Base-by-base conservation (phyloP, 2,888 invertebrate species). In the Latheticus oryzae region DNA sequence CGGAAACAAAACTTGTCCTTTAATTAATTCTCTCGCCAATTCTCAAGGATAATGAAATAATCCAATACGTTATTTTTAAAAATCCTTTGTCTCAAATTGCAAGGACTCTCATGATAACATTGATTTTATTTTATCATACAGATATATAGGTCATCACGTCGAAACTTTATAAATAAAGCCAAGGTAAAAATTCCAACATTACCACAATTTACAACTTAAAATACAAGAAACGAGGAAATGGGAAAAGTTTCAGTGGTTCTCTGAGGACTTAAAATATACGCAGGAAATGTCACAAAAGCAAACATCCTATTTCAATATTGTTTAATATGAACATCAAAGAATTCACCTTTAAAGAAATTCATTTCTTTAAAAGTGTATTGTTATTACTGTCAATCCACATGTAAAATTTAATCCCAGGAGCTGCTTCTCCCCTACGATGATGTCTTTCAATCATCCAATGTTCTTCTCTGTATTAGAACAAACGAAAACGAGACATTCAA, bases 331-430 rank as follows among this genome's bases (percentile, higher is more conserved):
- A 78, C 75, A 77, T 77, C 77, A 77, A 76, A 78, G 76, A 69
- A 65, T 59, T 61, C 64, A 61, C 65, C 66, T 57, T 56, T 63
- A 66, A 69, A 69, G 71, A 67, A 71, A 73, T 72, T 73, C 75
- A 75, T 76, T 76, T 72, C 74, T 72, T 71, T 71, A 70, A 70
- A 72, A 74, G 74, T 72, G 74, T 76, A 77, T 77, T 78, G 77
- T 78, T 77, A 78, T 78, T 77, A 76, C 74, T 76, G 76, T 76
- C 77, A 78, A 78, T 77, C 76, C 77, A 74, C 76, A 78, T 78
- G 78, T 77, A 75, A 78, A 78, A 78, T 78, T 76, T 77, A 77
- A 78, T 78, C 77, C 76, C 76, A 72, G 67, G 75, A 73, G 74
- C 69, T 67, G 66, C 62, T 28, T 19, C 5, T 62, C 67, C 70